These are phyloP conservation scores for Drosophila leontia DNA, from an alignment of 1,140 invertebrate genomes.

Conservation along the genomic window DNA sequence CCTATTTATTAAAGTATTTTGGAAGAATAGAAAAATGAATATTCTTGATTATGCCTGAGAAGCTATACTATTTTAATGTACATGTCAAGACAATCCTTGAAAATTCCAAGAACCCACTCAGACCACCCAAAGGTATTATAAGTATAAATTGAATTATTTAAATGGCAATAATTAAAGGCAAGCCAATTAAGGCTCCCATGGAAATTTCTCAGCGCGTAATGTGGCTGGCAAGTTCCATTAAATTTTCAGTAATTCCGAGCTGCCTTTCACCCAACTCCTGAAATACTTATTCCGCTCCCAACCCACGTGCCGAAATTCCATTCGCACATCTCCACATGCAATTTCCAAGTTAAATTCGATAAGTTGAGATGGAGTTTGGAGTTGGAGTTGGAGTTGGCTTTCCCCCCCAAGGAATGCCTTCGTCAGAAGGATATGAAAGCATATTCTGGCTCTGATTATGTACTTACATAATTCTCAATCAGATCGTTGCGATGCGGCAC, in stretches of 20 bases:
- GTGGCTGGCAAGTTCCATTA: slow-evolving; percentile 1
- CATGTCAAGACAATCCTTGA: neutral
- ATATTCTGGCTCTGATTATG: slow-evolving; percentile 38
- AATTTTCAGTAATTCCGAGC: slow-evolving; percentile 2
- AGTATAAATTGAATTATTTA: slow-evolving; percentile 20
- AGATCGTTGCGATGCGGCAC: slow-evolving; percentile 95
- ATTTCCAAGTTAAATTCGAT: slow-evolving; percentile 45
- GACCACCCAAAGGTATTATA: neutral
- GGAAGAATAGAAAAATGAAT: neutral
- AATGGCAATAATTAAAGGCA: slow-evolving; percentile 4
- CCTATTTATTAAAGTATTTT: too few species aligned
- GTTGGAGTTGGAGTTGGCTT: neutral
- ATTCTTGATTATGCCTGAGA: too few species aligned
- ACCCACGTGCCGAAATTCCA: slow-evolving; percentile 30
- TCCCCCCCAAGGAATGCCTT: neutral
- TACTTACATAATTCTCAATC: slow-evolving; percentile 97
- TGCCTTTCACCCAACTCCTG: neutral
- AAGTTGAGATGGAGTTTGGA: slow-evolving; percentile 12
- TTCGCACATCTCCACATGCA: slow-evolving; percentile 32
- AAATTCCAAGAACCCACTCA: neutral
- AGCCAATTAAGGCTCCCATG: neutral
- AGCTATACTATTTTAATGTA: neutral
- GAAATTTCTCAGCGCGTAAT: slow-evolving; percentile 2
- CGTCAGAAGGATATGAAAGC: neutral
- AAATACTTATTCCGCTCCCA: neutral